Percentiles rank a stretch among this genome's conserved stretches.
phyloP scores from a whole-genome alignment of 1,140 invertebrate species.

The Trigoniulus corallinus region DNA sequence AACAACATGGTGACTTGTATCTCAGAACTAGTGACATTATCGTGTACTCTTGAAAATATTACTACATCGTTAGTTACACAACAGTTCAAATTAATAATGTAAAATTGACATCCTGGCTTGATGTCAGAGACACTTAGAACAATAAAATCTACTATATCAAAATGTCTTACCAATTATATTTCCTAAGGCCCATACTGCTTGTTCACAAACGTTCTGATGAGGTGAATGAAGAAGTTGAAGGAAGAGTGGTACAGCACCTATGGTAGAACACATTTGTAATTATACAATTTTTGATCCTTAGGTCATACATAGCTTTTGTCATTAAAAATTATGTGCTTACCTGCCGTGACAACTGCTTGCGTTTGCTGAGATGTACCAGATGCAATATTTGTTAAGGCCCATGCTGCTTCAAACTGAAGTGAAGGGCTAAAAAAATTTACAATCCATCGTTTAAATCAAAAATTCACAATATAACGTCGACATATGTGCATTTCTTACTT shows the following conservation, averaged over 20 bases:
- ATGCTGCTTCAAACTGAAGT: constrained; percentile 96
- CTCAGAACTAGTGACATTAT: too few relatives aligned
- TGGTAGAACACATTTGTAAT: constrained; percentile 4
- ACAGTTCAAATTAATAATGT: not conserved
- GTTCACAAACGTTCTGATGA: constrained; percentile 96
- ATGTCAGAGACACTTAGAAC: too few relatives aligned
- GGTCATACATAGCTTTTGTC: too few relatives aligned
- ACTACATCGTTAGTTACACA: not conserved
- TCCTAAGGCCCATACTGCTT: constrained; percentile 96
- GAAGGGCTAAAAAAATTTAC: constrained; percentile 45
- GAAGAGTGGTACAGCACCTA: constrained; percentile 84
- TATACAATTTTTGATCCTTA: not conserved
- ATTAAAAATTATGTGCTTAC: too few relatives aligned
- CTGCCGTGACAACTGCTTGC: constrained; percentile 80
- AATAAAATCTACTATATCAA: not conserved
- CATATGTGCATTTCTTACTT: constrained; percentile 32
- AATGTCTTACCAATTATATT: constrained; percentile 35
- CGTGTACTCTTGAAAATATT: too few relatives aligned
- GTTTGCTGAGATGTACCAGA: constrained; percentile 93
- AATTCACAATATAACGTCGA: too few relatives aligned
- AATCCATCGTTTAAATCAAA: not conserved
- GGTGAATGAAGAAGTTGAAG: constrained; percentile 71
- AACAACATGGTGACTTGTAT: too few relatives aligned
- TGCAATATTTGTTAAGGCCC: constrained; percentile 98
- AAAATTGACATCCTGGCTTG: too few relatives aligned